Percentiles rank a stretch among this genome's conserved stretches.
These are phyloP conservation scores for Pangasius krempfi DNA, from an alignment of 2,797 vertebrate genomes.

Conservation along the genomic window DNA sequence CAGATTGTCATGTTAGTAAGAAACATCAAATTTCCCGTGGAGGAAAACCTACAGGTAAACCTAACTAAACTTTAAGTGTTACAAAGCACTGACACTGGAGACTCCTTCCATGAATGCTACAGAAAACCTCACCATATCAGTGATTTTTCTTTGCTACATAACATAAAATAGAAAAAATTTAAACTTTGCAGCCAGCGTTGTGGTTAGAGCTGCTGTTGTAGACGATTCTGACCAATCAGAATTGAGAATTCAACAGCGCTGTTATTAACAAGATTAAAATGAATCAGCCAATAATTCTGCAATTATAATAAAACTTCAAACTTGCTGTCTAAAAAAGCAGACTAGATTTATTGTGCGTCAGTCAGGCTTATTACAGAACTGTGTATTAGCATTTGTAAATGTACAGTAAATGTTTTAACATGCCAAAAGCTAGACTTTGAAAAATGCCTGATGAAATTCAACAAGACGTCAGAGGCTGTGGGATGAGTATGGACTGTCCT, in stretches of 20 bases:
- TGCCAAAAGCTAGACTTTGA: constrained; percentile 22
- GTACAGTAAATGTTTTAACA: background rate
- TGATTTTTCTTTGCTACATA: background rate
- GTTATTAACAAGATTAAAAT: background rate
- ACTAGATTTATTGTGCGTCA: background rate
- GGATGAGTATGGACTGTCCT: background rate
- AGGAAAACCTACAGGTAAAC: background rate
- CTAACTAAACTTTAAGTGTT: background rate
- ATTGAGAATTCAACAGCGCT: background rate
- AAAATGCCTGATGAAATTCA: constrained; percentile 9
- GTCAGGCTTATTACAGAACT: background rate
- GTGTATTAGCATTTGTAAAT: background rate
- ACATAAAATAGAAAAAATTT: background rate
- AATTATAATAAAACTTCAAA: background rate
- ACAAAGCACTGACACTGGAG: background rate
- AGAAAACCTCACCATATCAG: background rate
- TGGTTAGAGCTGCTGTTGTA: background rate
- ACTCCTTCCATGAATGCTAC: background rate
- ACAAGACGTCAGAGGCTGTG: background rate
- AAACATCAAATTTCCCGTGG: background rate
- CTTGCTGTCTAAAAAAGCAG: background rate
- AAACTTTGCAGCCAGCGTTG: too few species aligned
- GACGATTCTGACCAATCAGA: background rate
- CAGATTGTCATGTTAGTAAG: background rate
- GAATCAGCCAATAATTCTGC: background rate